A percentile compares a stretch with the other conserved stretches of the same genome.
phyloP scores from a whole-genome alignment of 2,888 invertebrate species.

The Tiphia femorata region DNA sequence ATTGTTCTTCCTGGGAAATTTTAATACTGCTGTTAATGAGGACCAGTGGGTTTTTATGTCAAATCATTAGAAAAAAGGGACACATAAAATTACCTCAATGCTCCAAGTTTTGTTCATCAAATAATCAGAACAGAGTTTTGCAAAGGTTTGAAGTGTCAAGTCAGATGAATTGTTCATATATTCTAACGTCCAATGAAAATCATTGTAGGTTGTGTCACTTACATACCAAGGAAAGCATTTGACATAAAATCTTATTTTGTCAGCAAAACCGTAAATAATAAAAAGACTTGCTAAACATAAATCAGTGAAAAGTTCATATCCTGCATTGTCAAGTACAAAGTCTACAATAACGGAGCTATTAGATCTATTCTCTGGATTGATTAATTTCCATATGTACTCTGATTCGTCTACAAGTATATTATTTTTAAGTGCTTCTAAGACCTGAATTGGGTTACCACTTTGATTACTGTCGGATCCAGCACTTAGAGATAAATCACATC shows the following conservation, averaged over 20 bases:
- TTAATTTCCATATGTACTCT: constrained; percentile 71
- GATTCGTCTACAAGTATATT: constrained; percentile 77
- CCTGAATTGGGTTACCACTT: constrained; percentile 71
- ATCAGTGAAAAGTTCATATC: constrained; percentile 93
- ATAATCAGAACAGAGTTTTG: constrained; percentile 74
- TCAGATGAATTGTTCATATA: constrained; percentile 61
- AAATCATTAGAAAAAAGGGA: constrained; percentile 1
- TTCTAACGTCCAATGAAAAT: constrained; percentile 80
- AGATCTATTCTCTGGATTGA: constrained; percentile 53
- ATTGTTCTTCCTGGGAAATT: constrained; percentile 74
- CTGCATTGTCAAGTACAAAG: constrained; percentile 92
- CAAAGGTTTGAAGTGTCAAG: constrained; percentile 68
- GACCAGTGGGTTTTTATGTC: neutral
- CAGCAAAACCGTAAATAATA: constrained; percentile 73
- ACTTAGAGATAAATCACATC: constrained; percentile 91
- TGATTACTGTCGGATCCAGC: constrained; percentile 77
- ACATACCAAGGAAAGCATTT: constrained; percentile 97
- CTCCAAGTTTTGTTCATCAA: constrained; percentile 70
- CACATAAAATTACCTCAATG: constrained; percentile 52
- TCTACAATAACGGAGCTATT: constrained; percentile 70
- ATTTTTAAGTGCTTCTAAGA: constrained; percentile 71
- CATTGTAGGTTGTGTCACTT: constrained; percentile 85
- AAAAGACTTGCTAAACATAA: constrained; percentile 88
- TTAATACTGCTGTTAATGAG: neutral
- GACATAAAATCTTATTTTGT: constrained; percentile 83